Conservation (phyloP, 2,113 vertebrate genomes). For the Cranoglanis bouderius region DNA sequence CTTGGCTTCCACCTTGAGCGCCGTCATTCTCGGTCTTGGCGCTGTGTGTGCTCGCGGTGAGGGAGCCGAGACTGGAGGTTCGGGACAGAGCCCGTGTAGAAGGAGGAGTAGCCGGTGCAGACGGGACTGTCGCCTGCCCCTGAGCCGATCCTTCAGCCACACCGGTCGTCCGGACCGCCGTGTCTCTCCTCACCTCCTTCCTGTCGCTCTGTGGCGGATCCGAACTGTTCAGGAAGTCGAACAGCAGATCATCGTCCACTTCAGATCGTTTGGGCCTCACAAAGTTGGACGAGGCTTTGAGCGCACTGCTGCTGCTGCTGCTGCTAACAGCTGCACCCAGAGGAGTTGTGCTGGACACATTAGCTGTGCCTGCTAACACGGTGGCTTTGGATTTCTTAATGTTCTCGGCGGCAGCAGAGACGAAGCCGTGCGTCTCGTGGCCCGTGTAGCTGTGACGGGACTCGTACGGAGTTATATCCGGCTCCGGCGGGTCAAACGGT, state of each 20-base stretch:
- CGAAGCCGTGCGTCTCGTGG: conserved; percentile 71
- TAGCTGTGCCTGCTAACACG: conserved; percentile 80
- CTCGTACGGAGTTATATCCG: conserved; percentile 60
- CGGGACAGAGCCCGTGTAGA: conserved; percentile 75
- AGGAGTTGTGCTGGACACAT: conserved; percentile 63
- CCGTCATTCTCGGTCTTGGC: conserved; percentile 79
- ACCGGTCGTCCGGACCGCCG: conserved; percentile 54
- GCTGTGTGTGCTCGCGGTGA: conserved; percentile 72
- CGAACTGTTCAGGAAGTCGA: conserved; percentile 97
- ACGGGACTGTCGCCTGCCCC: conserved; percentile 62
- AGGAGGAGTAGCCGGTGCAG: conserved; percentile 67
- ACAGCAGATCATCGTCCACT: conserved; percentile 91
- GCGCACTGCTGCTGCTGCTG: conserved; percentile 45
- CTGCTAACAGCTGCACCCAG: conserved; percentile 56
- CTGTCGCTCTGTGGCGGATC: conserved; percentile 81
- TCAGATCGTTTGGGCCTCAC: conserved; percentile 89
- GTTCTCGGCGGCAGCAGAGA: conserved; percentile 88
- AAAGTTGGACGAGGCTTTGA: conserved; percentile 82
- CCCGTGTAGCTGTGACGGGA: conserved; percentile 63
- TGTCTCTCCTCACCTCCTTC: conserved; percentile 81
- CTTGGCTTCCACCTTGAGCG: conserved; percentile 77
- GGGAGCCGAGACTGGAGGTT: conserved; percentile 79
- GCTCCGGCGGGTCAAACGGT: conserved; percentile 59
- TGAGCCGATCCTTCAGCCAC: conserved; percentile 51
- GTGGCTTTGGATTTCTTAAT: conserved; percentile 84